Evolutionary conservation across 2,797 vertebrate species (phyloP), one percentile per base, ranked within the genome.

Genomic region (Oreonectes daqikongensis): DNA sequence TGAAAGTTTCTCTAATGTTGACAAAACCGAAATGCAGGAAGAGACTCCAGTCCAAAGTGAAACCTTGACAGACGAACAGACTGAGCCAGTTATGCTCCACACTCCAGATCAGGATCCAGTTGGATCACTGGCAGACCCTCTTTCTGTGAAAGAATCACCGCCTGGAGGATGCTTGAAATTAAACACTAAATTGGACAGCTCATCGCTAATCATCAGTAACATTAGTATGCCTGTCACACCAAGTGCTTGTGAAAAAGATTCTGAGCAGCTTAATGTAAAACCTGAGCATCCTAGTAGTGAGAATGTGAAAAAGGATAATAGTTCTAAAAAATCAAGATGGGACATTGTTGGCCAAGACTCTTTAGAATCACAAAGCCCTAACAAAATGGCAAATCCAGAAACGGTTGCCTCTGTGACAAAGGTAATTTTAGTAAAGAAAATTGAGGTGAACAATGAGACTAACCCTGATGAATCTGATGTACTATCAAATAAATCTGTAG

Each of bases 331-430:
- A 82, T 93, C 92, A 6, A 75, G 93, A 17, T 94, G 93, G 93
- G 93, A 94, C 85, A 94, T 94, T 79, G 90, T 93, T 72, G 92
- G 93, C 46, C 87, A 94, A 81, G 85, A 91, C 61, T 68, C 38
- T 14, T 79, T 52, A 18, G 91, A 91, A 70, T 80, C 72, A 81
- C 90, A 91, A 64, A 83, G 79, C 72, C 84, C 83, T 61, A 86
- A 82, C 30, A 90, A 80, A 81, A 69, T 64, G 1, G 2, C 79
- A 53, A 83, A 48, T 83, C 66, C 42, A 38, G 93, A 93, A 30
- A 59, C 11, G 24, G 82, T 30, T 44, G 88, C 75, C 7, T 35
- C 76, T 70, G 76, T 89, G 35, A 91, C 89, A 87, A 91, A 85
- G 38, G 80, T 90, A 0, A 81, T 91, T 63, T 92, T 86, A 20